A percentile compares a stretch with the other conserved stretches of the same genome.
Evolutionary conservation across 2,113 vertebrate species (phyloP).

Genomic region (Fukomys damarensis): DNA sequence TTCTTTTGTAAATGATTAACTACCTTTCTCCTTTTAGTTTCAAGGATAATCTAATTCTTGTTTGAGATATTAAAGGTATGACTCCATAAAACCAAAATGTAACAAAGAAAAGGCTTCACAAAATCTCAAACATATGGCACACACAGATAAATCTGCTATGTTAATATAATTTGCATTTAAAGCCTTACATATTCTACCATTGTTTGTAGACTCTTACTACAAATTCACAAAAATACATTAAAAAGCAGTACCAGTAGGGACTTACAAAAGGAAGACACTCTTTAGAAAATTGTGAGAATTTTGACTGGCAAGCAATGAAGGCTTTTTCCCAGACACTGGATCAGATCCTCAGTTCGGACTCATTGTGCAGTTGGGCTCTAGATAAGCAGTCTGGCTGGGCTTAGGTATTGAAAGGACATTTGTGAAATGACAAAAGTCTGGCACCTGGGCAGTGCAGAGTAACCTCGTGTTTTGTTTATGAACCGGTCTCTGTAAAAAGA

Average conservation of each 20-base stretch:
- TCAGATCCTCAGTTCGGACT: neutral
- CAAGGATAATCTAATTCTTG: neutral
- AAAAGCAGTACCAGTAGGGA: neutral
- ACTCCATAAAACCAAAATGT: neutral
- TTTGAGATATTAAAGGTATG: neutral
- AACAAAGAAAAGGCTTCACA: neutral
- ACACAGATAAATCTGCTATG: neutral
- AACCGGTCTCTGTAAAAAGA: neutral
- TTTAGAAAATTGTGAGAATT: conserved; percentile 30
- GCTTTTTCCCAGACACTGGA: conserved; percentile 30
- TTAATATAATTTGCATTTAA: neutral
- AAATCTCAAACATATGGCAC: neutral
- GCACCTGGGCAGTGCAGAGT: conserved; percentile 12
- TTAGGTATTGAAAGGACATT: conserved; percentile 55
- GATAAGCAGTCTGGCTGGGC: neutral
- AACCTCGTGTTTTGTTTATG: conserved; percentile 62
- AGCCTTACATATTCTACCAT: neutral
- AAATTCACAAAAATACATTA: neutral
- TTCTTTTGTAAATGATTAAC: conserved; percentile 77
- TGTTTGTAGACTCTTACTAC: neutral
- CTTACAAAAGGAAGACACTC: neutral
- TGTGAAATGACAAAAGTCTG: conserved; percentile 70
- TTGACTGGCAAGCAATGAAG: neutral
- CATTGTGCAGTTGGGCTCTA: conserved; percentile 40
- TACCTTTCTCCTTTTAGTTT: neutral